phyloP scores from a whole-genome alignment of 2,888 invertebrate species.

The Pimpla rufipes region DNA sequence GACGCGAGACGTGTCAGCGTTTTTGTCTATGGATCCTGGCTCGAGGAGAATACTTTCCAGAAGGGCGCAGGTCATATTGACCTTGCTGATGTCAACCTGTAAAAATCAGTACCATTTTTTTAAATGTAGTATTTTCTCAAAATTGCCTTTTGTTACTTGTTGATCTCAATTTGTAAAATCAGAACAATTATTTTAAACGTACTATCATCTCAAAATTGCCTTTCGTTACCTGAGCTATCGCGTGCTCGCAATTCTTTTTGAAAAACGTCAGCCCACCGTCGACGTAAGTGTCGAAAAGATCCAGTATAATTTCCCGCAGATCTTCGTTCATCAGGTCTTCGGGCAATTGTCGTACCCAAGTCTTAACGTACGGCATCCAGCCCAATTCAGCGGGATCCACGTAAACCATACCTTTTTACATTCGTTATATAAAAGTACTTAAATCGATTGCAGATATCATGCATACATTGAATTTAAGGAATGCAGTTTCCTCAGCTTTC shows the following conservation, averaged over 20 bases:
- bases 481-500: too few species aligned
- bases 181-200: background rate
- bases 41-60: constrained; percentile 90
- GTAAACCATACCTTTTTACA: constrained; percentile 93
- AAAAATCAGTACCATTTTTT: constrained; percentile 61
- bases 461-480: too few species aligned
- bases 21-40: constrained; percentile 89
- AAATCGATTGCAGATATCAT: too few species aligned
- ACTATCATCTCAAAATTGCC: too few species aligned
- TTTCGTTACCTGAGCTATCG: constrained; percentile 90
- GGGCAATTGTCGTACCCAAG: constrained; percentile 89
- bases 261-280: constrained; percentile 90
- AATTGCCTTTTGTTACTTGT: constrained; percentile 87
- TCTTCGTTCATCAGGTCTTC: constrained; percentile 87
- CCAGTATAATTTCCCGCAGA: constrained; percentile 88
- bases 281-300: constrained; percentile 89
- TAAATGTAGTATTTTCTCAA: too few species aligned
- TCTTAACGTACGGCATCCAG: constrained; percentile 92
- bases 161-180: constrained; percentile 90
- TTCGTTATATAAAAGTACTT: background rate
- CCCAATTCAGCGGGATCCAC: constrained; percentile 94
- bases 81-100: constrained; percentile 94
- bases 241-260: constrained; percentile 89
- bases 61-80: constrained; percentile 91
- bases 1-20: constrained; percentile 86